These are phyloP conservation scores for Spisula solida DNA, from an alignment of 2,888 invertebrate species.

Conservation along the genomic window DNA sequence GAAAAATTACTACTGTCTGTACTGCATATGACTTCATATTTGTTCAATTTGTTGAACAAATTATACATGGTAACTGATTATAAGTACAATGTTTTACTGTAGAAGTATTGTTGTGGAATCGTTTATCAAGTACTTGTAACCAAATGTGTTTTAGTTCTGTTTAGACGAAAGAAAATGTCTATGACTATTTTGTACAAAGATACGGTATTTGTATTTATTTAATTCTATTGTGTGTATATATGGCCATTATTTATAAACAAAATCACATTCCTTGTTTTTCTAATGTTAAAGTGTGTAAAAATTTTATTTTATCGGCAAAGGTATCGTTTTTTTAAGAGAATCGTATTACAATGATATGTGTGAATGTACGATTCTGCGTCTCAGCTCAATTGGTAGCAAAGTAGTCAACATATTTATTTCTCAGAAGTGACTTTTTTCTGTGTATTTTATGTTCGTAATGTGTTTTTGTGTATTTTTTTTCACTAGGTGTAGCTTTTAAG, in stretches of 20 bases:
- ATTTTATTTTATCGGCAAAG: conserved; percentile 67
- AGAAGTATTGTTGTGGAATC: neutral
- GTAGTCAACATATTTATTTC: conserved; percentile 61
- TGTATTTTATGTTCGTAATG: conserved; percentile 41
- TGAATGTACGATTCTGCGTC: conserved; percentile 27
- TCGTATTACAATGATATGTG: neutral
- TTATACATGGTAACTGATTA: neutral
- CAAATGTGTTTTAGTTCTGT: conserved; percentile 35
- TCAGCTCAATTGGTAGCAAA: conserved; percentile 54
- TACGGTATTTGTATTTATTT: conserved; percentile 33
- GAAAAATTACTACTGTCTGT: neutral
- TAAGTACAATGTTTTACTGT: conserved; percentile 1
- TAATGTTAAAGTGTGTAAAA: conserved; percentile 69
- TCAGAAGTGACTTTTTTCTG: conserved; percentile 43
- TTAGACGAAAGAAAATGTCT: neutral
- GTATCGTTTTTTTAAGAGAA: conserved; percentile 57
- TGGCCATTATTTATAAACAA: conserved; percentile 68
- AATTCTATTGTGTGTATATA: conserved; percentile 59
- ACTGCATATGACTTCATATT: conserved; percentile 21
- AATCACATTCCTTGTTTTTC: conserved; percentile 69
- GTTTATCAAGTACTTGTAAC: neutral
- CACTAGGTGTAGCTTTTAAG: neutral
- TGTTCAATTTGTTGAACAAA: conserved; percentile 37
- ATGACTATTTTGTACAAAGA: conserved; percentile 20
- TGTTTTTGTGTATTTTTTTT: conserved; percentile 32